Evolutionary conservation across 2,113 vertebrate species (phyloP), one percentile per base, ranked within the genome.

Genomic region (Garra rufa): DNA sequence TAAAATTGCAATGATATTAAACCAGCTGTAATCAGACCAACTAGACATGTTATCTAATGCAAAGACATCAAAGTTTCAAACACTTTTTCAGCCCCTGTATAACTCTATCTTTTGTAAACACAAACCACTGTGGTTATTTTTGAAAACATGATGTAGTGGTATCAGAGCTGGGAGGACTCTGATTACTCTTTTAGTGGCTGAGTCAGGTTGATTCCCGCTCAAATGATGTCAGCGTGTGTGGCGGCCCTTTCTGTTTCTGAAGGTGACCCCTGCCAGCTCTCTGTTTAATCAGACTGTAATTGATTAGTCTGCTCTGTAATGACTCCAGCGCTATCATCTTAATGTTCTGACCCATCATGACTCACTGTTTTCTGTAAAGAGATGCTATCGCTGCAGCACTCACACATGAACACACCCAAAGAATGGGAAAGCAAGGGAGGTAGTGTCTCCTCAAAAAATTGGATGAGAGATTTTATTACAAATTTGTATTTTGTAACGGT

Each of bases 281-380:
- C 41, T 69, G 83, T 83, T 67, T 74, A 86, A 87, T 88, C 76
- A 41, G n/a, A 17, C 46, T 30, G 57, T 85, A 88, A 90, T 88
- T 73, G 88, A 91, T 92, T 85, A 87, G 63, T 86, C 30, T 76
- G 52, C 44, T 84, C 41, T 83, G 82, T 86, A 71, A 81, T 90
- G 89, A 92, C 81, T 84, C 89, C 88, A 90, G 81, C 71, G 88
- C 83, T 90, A 86, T 78, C 85, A 85, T 83, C 41, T 41, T 67
- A 52, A 84, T 89, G 88, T 88, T 91, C 88, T 82, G 61, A 19
- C 30, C 30, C 38, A 10, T 73, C 61, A 75, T 80, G 89, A 89
- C 76, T 83, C 87, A 84, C 81, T n/a, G 73, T 6, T 48, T 79
- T 75, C 46, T 24, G 76, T 65, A 81, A 44, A 79, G n/a, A 75